Evolutionary conservation across 2,113 vertebrate species (phyloP), one percentile per base, ranked within the genome.

Genomic region (Brachypodius melanocephalos): DNA sequence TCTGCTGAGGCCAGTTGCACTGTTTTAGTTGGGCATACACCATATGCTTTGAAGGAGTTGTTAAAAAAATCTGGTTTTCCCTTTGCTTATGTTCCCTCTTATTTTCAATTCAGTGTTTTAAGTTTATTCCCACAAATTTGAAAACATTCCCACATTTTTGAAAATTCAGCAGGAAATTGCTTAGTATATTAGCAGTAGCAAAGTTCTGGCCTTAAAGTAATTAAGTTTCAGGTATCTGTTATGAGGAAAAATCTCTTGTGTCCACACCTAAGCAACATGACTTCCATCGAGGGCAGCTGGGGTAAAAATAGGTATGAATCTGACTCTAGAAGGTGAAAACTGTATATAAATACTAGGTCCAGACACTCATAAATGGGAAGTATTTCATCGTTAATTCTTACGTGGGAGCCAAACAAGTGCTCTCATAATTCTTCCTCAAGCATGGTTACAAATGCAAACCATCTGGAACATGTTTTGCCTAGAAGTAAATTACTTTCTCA

Each of bases 391-490:
- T 55, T 73, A 86, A 71, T 81, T 93, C 58, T 85, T 79, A 66
- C 63, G 78, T 85, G 68, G 58, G 69, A 89, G 59, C 79, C 57
- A 79, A 92, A 92, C 25, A 51, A 89, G n/a, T 72, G 32, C 18
- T 52, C 81, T 80, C 55, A 57, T 77, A 91, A 87, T 78, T 92
- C 80, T 85, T 91, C 49, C 54, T 88, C 61, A 74, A 78, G 54
- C 6, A 0, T 34, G 9, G 69, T 54, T 92, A 90, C 66, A 93
- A 87, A 95, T 84, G 45, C 34, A 92, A 92, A 89, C 76, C 86
- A 96, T 75, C 89, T 95, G 94, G 93, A 92, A 90, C 18, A 32
- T 62, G 58, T 85, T 95, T 93, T 90, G 32, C 91, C 46, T 82
- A 72, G 77, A 89, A 95, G 85, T 38, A 93, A 82, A 90, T 95